Evolutionary conservation across 1,140 invertebrate species (phyloP).

Genomic region (Macrobrachium rosenbergii): DNA sequence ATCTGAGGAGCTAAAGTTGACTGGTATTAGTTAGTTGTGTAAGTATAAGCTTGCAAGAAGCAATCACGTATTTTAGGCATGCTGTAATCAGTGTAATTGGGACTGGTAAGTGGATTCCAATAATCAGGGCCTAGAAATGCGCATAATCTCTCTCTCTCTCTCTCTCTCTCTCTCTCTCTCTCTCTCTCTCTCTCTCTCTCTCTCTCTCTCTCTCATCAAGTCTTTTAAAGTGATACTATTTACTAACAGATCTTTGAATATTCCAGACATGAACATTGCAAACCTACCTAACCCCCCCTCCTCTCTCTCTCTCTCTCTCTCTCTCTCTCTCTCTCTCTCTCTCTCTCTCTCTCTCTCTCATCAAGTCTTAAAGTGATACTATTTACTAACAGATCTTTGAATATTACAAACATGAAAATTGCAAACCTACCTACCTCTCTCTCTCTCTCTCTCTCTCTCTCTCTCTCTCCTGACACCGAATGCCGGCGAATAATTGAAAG

Average conservation of each 20-base stretch:
- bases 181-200: conserved; percentile 16
- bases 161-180: not conserved
- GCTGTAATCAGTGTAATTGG: too few relatives aligned
- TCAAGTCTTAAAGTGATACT: too few relatives aligned
- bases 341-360: not conserved
- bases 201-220: not conserved
- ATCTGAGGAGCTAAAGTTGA: too few relatives aligned
- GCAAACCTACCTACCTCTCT: not conserved
- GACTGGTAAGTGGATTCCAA: too few relatives aligned
- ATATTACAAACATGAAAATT: too few relatives aligned
- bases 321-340: not conserved
- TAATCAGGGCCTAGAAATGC: too few relatives aligned
- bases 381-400: too few relatives aligned
- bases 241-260: too few relatives aligned
- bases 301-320: conserved; percentile 1
- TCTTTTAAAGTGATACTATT: not conserved
- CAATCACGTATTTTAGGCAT: not conserved
- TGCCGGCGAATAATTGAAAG: not conserved
- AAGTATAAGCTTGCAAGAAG: too few relatives aligned
- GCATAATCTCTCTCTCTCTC: not conserved
- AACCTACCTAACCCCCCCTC: too few relatives aligned
- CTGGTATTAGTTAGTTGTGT: too few relatives aligned
- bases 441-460: not conserved
- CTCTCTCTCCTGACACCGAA: not conserved
- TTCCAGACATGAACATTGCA: too few relatives aligned